Conservation (phyloP, 2,113 vertebrate genomes). For the Austrofundulus limnaeus region DNA sequence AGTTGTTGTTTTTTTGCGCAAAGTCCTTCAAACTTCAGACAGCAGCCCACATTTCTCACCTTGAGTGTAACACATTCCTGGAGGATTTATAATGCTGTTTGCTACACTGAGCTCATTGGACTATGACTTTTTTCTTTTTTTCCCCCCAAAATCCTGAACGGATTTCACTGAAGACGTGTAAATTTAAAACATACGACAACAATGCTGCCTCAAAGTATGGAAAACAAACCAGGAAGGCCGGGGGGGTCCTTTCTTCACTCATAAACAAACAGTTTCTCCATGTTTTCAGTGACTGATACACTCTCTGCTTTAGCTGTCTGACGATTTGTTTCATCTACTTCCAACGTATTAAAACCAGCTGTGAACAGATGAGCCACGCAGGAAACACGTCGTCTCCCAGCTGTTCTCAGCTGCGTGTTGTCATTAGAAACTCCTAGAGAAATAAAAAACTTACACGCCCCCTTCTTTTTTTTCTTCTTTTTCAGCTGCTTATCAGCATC, state of each 20-base stretch:
- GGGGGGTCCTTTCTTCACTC: conserved; percentile 13
- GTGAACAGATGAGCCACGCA: conserved; percentile 31
- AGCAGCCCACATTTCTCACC: conserved; percentile 57
- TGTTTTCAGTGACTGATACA: conserved; percentile 5
- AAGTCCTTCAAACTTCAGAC: conserved; percentile 29
- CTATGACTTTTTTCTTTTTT: conserved; percentile 53
- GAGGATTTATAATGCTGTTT: conserved; percentile 60
- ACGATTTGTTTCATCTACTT: conserved; percentile 28
- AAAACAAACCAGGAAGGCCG: neutral
- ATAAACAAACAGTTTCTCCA: neutral
- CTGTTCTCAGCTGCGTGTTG: conserved; percentile 1
- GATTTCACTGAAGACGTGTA: conserved; percentile 36
- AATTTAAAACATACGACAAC: conserved; percentile 33
- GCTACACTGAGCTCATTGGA: conserved; percentile 40
- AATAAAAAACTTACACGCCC: neutral
- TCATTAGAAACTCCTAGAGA: conserved; percentile 14
- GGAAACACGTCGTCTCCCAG: neutral
- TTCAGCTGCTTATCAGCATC: conserved; percentile 50
- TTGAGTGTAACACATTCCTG: conserved; percentile 60
- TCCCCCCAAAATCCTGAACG: neutral
- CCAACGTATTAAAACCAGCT: conserved; percentile 19
- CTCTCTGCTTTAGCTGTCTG: neutral
- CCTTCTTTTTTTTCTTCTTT: conserved; percentile 20
- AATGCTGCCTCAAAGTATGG: conserved; percentile 4
- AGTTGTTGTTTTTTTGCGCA: conserved; percentile 53